These are phyloP conservation scores for Hyles vespertilio DNA, from an alignment of 1,140 invertebrate species.

Conservation along the genomic window DNA sequence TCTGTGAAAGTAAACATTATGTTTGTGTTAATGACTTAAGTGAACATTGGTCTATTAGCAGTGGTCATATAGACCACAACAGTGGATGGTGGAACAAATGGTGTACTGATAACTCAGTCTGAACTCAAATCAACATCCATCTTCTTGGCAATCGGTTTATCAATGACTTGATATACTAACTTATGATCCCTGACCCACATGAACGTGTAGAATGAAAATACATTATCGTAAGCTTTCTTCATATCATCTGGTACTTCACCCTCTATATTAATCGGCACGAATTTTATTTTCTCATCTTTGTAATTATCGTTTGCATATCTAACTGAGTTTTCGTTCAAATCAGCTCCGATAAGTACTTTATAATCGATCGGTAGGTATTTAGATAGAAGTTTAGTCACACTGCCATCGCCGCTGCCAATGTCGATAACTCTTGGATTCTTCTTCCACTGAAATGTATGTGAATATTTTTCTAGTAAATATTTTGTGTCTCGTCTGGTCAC, in stretches of 20 bases:
- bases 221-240: background rate
- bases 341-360: background rate
- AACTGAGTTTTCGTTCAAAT: constrained; percentile 1
- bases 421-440: background rate
- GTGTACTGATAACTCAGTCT: no score
- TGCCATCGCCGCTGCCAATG: background rate
- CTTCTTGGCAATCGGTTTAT: no score
- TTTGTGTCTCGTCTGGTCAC: background rate
- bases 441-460: background rate
- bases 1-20: no score
- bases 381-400: background rate
- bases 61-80: no score
- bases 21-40: no score
- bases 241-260: background rate
- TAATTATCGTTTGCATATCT: background rate
- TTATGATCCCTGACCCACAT: background rate
- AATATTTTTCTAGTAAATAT: background rate
- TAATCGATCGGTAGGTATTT: constrained; percentile 1
- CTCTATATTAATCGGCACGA: background rate
- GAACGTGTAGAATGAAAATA: constrained; percentile 2
- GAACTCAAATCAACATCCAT: no score
- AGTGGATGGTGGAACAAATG: no score
- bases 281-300: background rate
- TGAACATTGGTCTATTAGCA: no score
- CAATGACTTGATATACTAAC: background rate